Conservation (phyloP, 1,140 invertebrate genomes). For the Drosophila trapezifrons region DNA sequence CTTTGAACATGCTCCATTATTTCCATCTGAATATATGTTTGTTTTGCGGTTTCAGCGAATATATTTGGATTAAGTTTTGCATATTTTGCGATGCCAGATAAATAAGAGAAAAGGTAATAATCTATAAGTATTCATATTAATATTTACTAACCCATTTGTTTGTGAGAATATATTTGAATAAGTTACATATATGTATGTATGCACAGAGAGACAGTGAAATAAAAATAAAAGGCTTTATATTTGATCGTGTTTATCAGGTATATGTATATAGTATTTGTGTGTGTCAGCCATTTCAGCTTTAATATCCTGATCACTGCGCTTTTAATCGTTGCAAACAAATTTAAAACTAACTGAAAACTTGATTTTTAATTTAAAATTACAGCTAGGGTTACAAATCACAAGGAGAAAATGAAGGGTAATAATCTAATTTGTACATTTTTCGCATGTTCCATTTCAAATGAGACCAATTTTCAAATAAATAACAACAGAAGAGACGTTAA, state of each 20-base stretch:
- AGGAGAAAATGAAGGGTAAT: constrained; percentile 48
- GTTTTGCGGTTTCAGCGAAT: constrained; percentile 29
- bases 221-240: constrained; percentile 16
- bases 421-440: constrained; percentile 67
- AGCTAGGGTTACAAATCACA: constrained; percentile 68
- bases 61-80: constrained; percentile 33
- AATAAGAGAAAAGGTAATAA: constrained; percentile 61
- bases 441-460: constrained; percentile 56
- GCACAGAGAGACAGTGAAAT: not conserved
- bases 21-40: constrained; percentile 74
- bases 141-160: constrained; percentile 5
- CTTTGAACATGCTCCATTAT: constrained; percentile 84
- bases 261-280: constrained; percentile 9
- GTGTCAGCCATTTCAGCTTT: constrained; percentile 19
- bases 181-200: constrained; percentile 13
- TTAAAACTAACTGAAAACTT: constrained; percentile 11
- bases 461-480: constrained; percentile 65
- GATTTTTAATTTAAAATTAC: constrained; percentile 36
- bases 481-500: constrained; percentile 28
- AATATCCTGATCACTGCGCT: constrained; percentile 16
- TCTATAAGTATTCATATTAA: constrained; percentile 56
- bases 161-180: not conserved
- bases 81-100: constrained; percentile 54
- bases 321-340: constrained; percentile 19
- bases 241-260: constrained; percentile 17